Conservation (phyloP, 2,113 vertebrate species). For the Cebidichthys violaceus region DNA sequence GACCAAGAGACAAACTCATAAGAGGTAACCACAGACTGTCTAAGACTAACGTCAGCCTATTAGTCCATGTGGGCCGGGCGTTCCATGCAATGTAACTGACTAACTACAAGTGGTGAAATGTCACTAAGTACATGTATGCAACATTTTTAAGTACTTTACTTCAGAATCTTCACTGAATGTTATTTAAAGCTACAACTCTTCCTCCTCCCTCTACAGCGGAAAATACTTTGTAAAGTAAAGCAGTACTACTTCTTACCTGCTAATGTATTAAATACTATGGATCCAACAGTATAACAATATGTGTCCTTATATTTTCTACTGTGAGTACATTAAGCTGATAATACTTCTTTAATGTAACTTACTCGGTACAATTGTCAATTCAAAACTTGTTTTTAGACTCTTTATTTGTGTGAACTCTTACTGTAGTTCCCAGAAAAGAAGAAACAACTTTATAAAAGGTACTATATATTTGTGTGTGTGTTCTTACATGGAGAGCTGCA, state of each 20-base stretch:
- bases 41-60: not conserved
- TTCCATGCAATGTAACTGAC: not conserved
- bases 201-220: not conserved
- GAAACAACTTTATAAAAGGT: not conserved
- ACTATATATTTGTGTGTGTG: not conserved
- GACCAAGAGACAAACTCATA: not conserved
- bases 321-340: not conserved
- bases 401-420: too few relatives aligned
- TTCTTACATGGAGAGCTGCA: conserved; percentile 68
- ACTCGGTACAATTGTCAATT: not conserved
- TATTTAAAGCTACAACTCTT: too few relatives aligned
- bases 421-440: too few relatives aligned
- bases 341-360: not conserved
- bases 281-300: not conserved
- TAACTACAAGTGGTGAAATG: not conserved
- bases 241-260: not conserved
- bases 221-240: not conserved
- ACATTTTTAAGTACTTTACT: not conserved
- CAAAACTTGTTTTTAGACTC: not conserved
- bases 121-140: not conserved
- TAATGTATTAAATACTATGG: not conserved
- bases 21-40: not conserved
- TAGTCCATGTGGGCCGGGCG: not conserved
- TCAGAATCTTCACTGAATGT: not conserved
- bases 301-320: not conserved